Percentiles rank a stretch among this genome's conserved stretches.
Evolutionary conservation across 2,797 vertebrate genomes (phyloP).

Genomic region (Anas capensis): DNA sequence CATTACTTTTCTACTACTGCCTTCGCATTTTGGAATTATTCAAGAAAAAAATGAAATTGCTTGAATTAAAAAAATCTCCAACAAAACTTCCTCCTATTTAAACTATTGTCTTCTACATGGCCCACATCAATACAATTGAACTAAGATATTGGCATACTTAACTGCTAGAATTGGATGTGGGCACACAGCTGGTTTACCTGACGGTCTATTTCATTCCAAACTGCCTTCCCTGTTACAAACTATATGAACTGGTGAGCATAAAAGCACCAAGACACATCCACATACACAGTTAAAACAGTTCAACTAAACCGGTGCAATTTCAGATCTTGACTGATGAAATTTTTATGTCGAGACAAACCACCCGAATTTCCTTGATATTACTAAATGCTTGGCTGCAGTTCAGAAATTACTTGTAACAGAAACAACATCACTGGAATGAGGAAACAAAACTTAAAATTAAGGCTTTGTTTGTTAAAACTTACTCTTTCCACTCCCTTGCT

Average conservation of each 20-base stretch:
- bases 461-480: neutral
- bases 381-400: neutral
- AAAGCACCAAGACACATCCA: neutral
- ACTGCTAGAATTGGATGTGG: neutral
- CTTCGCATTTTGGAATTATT: neutral
- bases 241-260: neutral
- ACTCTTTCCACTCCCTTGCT: neutral
- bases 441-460: neutral
- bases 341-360: rapidly evolving
- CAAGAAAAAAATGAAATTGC: neutral
- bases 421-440: neutral
- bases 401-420: neutral
- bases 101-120: neutral
- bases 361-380: neutral
- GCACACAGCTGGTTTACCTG: neutral
- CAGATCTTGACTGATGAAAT: neutral
- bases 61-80: neutral
- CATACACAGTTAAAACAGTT: neutral
- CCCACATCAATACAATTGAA: neutral
- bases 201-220: neutral
- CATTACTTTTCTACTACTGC: neutral
- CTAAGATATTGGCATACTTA: neutral
- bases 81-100: neutral
- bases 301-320: neutral
- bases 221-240: neutral